phyloP scores from a whole-genome alignment of 64 coral and sea anemone genomes.

The Cladopsammia gracilis region DNA sequence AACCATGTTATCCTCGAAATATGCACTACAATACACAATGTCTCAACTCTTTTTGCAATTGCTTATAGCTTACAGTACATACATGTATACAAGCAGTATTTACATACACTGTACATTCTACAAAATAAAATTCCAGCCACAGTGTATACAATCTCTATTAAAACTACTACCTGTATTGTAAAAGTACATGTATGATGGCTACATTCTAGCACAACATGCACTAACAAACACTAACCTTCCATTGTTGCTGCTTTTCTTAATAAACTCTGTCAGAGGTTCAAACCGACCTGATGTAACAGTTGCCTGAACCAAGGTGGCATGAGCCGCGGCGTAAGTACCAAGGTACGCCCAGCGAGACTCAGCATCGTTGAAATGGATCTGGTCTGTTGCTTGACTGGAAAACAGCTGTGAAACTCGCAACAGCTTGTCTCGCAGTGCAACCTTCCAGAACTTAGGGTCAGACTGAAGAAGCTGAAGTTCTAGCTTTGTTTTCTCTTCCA shows the following conservation, averaged over 20 bases:
- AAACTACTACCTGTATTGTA: too few species aligned
- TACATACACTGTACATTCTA: too few species aligned
- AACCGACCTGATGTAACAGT: constrained; percentile 78
- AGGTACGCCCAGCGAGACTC: constrained; percentile 93
- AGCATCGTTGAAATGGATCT: constrained; percentile 85
- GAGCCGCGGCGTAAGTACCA: constrained; percentile 92
- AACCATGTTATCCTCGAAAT: too few species aligned
- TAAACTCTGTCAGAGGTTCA: constrained; percentile 82
- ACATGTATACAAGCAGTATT: too few species aligned
- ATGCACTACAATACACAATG: too few species aligned
- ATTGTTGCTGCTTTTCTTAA: constrained; percentile 57
- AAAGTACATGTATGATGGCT: too few species aligned
- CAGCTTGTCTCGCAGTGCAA: constrained; percentile 85
- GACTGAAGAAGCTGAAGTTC: constrained; percentile 87
- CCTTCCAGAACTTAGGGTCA: constrained; percentile 82
- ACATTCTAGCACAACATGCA: background rate
- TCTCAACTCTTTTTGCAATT: too few species aligned
- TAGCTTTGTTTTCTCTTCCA: constrained; percentile 96
- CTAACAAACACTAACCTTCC: constrained; percentile 45
- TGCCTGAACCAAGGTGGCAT: constrained; percentile 91
- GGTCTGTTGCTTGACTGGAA: constrained; percentile 92
- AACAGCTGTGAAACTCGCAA: constrained; percentile 91
- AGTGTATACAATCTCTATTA: too few species aligned
- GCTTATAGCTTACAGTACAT: too few species aligned
- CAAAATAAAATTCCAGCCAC: too few species aligned